phyloP scores from a whole-genome alignment of 2,888 invertebrate species.

The Euspilapteryx auroguttella region DNA sequence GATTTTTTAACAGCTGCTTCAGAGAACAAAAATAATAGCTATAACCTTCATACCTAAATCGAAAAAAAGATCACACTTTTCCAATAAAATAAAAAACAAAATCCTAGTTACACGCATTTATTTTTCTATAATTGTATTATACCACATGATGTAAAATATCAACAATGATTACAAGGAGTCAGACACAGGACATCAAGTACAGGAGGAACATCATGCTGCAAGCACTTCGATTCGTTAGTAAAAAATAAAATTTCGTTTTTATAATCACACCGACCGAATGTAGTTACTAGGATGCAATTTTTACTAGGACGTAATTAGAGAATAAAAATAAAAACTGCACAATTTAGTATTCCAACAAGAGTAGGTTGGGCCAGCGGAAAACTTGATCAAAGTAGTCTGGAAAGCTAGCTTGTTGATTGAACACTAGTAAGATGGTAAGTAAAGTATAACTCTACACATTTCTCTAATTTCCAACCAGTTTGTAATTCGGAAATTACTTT shows the following conservation, averaged over 20 bases:
- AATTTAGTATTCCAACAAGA: too few species aligned
- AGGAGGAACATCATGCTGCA: constrained; percentile 50
- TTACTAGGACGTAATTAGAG: too few species aligned
- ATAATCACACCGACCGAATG: constrained; percentile 2
- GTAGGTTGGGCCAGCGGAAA: too few species aligned
- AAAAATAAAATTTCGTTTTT: constrained; percentile 31
- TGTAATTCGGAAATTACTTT: too few species aligned
- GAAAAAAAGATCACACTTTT: neutral
- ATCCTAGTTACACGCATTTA: constrained; percentile 58
- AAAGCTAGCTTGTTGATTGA: too few species aligned
- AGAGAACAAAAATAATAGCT: neutral
- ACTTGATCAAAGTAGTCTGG: too few species aligned
- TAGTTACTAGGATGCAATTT: too few species aligned
- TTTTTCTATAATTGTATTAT: constrained; percentile 45
- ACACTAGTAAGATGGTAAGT: too few species aligned
- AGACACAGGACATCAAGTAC: constrained; percentile 23
- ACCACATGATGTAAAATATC: constrained; percentile 53
- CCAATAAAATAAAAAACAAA: constrained; percentile 30
- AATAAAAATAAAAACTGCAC: too few species aligned
- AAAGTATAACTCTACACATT: too few species aligned
- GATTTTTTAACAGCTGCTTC: too few species aligned
- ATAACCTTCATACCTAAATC: neutral
- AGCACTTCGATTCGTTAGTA: constrained; percentile 32
- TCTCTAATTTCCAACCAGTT: too few species aligned
- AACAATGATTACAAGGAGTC: constrained; percentile 48